A percentile compares a stretch with the other conserved stretches of the same genome.
phyloP scores from a whole-genome alignment of 30 jellyfish, hydroid and myxozoan species.

The Euphysa ruthae region DNA sequence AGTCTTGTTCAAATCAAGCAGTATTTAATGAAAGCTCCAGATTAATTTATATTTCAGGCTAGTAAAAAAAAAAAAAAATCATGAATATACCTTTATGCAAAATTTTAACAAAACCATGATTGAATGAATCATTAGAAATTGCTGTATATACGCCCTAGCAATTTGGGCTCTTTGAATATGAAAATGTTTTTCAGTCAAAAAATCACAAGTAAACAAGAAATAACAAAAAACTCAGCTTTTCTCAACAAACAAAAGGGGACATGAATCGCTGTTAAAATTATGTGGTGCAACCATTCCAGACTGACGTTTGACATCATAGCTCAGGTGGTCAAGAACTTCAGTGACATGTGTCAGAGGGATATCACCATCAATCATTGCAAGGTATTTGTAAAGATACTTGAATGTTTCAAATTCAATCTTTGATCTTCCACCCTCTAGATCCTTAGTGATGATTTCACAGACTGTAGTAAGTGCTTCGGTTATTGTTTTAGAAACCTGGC shows the following conservation, averaged over 20 bases:
- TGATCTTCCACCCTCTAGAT: conserved; percentile 94
- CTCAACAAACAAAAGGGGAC: conserved; percentile 52
- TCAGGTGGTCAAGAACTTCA: conserved; percentile 62
- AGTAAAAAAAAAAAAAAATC: too few species aligned
- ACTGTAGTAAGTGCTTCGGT: conserved; percentile 52
- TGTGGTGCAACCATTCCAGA: conserved; percentile 80
- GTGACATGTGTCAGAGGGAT: conserved; percentile 54
- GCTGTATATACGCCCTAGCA: too few species aligned
- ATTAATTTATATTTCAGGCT: too few species aligned
- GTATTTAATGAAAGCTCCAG: too few species aligned
- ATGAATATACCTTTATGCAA: too few species aligned
- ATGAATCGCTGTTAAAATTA: conserved; percentile 63
- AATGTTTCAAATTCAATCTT: conserved; percentile 53
- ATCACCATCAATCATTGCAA: conserved; percentile 88
- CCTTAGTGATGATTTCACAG: conserved; percentile 81
- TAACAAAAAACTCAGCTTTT: not conserved
- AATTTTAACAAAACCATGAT: too few species aligned
- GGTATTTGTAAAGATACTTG: conserved; percentile 51
- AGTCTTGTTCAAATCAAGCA: too few species aligned
- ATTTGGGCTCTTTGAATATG: too few species aligned
- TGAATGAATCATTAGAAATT: too few species aligned
- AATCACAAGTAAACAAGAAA: too few species aligned
- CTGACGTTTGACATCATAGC: conserved; percentile 62
- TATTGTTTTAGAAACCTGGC: conserved; percentile 48
- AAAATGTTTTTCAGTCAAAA: too few species aligned